Conservation (phyloP, 2,113 vertebrate genomes). For the Mesoclemmys tuberculata region DNA sequence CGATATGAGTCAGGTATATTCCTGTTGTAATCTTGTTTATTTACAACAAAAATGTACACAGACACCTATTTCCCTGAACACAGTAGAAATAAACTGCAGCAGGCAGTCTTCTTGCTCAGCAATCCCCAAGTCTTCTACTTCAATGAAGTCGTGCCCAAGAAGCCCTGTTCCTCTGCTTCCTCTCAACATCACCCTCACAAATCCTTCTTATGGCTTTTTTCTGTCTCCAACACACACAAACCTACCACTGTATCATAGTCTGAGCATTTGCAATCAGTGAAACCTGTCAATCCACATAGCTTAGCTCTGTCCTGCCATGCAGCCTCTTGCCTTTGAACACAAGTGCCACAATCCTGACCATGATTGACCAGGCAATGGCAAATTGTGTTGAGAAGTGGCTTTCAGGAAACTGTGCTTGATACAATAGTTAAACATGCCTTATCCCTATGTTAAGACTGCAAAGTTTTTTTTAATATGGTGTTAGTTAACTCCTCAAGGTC, state of each 20-base stretch:
- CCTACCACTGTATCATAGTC: neutral
- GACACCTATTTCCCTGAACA: neutral
- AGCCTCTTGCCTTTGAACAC: neutral
- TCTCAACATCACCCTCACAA: neutral
- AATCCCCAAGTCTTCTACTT: neutral
- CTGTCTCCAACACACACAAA: neutral
- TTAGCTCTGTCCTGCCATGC: neutral
- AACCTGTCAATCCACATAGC: neutral
- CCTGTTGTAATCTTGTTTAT: neutral
- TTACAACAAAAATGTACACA: neutral
- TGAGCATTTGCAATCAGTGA: neutral
- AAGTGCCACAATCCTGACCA: neutral
- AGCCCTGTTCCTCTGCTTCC: neutral
- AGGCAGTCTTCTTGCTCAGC: neutral
- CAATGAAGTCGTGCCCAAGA: neutral
- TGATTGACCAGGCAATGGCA: neutral
- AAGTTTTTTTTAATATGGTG: neutral
- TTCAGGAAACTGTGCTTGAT: neutral
- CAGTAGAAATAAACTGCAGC: neutral
- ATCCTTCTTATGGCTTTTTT: neutral
- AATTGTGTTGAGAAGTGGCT: neutral
- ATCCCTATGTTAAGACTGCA: neutral
- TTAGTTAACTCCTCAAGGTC: neutral
- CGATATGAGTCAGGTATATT: neutral
- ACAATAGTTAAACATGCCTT: neutral